Evolutionary conservation across 1,140 invertebrate species (phyloP), one percentile per base, ranked within the genome.

Genomic region (Drosophila kurseongensis): DNA sequence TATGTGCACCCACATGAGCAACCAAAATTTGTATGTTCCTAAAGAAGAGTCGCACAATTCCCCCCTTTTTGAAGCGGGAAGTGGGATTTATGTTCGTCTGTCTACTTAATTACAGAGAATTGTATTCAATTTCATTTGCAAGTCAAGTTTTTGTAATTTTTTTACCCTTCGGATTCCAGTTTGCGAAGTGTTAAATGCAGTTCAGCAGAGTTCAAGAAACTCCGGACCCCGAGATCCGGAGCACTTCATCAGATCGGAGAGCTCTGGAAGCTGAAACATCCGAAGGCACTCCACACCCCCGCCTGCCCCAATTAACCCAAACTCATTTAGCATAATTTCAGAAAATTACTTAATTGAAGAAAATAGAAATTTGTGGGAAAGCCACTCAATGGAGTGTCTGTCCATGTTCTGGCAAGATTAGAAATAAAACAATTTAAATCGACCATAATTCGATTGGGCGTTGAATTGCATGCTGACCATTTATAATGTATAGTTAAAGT

Each of bases 311-410:
- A 80, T 89, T 88, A 67, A 89, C 83, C 79, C 84, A 74, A 72
- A 83, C 84, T 77, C 84, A 83, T 83, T 88, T 77, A 59, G 67
- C 80, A 88, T 83, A 88, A 88, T 88, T 89, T 73, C 13, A 56
- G 50, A 79, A 80, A 80, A 88, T 88, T 88, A 89, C 69, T 78
- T 81, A 88, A 88, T 88, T 88, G 84, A 80, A 62, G 48, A 73
- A 62, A 69, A 66, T 71, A 73, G 67, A 66, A 79, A 88, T 77
- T 83, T 86, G 80, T 78, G 62, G 51, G 60, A 75, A 66, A 73
- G 47, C 35, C 67, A 72, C 51, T 69, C 69, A 63, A 56, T 27
- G n/a, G 44, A 23, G 29, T 45, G 57, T 62, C 16, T 35, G 14
- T 40, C 59, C 59, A 51, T 36, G 36, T 52, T 40, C 23, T 32